Evolutionary conservation across 2,113 vertebrate genomes (phyloP).

Genomic region (Pterocles gutturalis): DNA sequence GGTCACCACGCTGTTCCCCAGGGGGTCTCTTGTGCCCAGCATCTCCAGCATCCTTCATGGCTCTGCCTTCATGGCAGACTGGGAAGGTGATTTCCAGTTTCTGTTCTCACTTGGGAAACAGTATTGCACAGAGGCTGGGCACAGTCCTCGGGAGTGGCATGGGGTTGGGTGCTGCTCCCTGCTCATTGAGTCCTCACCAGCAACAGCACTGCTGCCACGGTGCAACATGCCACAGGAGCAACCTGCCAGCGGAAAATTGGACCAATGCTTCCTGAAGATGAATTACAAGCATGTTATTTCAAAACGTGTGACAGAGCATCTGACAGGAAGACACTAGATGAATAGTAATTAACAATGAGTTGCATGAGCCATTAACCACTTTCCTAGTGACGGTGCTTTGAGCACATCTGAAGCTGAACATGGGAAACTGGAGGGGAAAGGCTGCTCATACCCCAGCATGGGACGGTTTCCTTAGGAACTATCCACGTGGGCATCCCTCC

Average conservation of each 20-base stretch:
- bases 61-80: not conserved
- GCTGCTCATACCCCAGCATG: not conserved
- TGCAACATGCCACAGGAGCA: not conserved
- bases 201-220: not conserved
- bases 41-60: not conserved
- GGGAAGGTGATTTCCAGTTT: not conserved
- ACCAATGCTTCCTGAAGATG: not conserved
- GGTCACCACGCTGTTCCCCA: fast-evolving
- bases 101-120: not conserved
- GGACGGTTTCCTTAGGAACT: not conserved
- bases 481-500: not conserved
- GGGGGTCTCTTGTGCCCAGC: not conserved
- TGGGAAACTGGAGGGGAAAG: not conserved
- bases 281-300: not conserved
- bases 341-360: not conserved
- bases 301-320: not conserved
- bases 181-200: not conserved
- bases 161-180: fast-evolving
- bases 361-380: not conserved
- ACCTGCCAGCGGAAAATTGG: not conserved
- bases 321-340: not conserved
- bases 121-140: fast-evolving
- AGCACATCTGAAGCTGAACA: not conserved
- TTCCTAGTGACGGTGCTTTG: not conserved
- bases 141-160: fast-evolving